Evolutionary conservation across 2,888 invertebrate genomes (phyloP).

Genomic region (Graphium colonna): DNA sequence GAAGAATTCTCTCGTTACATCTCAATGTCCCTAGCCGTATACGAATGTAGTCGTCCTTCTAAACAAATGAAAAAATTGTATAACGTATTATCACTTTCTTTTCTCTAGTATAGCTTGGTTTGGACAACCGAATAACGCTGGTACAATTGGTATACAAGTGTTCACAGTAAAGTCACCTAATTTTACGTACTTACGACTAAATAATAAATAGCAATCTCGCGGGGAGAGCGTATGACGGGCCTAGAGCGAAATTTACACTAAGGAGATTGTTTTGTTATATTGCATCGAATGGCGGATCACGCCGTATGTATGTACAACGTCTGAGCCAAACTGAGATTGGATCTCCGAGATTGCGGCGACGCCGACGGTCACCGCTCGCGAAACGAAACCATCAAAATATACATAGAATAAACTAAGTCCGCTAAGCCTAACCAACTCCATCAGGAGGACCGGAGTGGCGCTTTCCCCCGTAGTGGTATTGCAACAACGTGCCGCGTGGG

Average conservation of each 20-base stretch:
- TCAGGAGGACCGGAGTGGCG: conserved; percentile 71
- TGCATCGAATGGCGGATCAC: conserved; percentile 59
- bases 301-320: conserved; percentile 56
- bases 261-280: conserved; percentile 70
- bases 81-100: conserved; percentile 60
- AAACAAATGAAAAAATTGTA: conserved; percentile 67
- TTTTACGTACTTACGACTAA: conserved; percentile 72
- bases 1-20: conserved; percentile 68
- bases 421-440: conserved; percentile 68
- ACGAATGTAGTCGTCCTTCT: conserved; percentile 83
- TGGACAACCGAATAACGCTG: conserved; percentile 62
- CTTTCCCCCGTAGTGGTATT: conserved; percentile 61
- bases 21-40: conserved; percentile 83
- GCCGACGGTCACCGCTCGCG: conserved; percentile 56
- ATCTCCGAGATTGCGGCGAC: conserved; percentile 73
- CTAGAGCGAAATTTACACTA: conserved; percentile 75
- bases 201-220: conserved; percentile 77
- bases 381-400: conserved; percentile 67
- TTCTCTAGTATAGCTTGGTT: conserved; percentile 57
- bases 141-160: conserved; percentile 74
- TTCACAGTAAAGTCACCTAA: conserved; percentile 74
- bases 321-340: conserved; percentile 64
- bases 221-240: conserved; percentile 50
- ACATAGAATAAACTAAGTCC: conserved; percentile 64
- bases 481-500: conserved; percentile 51